A percentile compares a stretch with the other conserved stretches of the same genome.
These are phyloP conservation scores for Caprella mutica DNA, from an alignment of 2,888 invertebrate species.

Conservation along the genomic window DNA sequence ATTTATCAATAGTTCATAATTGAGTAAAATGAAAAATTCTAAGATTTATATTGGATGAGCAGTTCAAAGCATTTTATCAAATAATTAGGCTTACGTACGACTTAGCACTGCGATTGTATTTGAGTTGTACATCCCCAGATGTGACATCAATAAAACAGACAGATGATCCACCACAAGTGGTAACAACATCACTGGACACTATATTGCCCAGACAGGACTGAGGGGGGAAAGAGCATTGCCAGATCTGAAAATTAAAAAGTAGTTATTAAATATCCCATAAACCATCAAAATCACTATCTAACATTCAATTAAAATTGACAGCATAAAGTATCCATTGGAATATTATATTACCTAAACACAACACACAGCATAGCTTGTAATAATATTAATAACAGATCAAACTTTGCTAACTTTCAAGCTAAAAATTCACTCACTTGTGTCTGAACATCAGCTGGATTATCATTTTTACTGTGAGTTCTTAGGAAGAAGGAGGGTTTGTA, in stretches of 20 bases:
- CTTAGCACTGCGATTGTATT: conserved; percentile 39
- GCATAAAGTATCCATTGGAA: too few species aligned
- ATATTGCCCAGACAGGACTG: conserved; percentile 35
- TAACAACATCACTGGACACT: conserved; percentile 40
- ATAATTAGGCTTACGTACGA: conserved; percentile 17
- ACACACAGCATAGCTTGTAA: too few species aligned
- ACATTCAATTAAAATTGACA: too few species aligned
- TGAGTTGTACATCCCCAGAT: conserved; percentile 41
- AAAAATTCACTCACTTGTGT: conserved; percentile 43
- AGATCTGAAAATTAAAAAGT: conserved; percentile 38
- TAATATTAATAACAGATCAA: too few species aligned
- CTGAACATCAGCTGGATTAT: conserved; percentile 42
- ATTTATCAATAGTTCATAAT: too few species aligned
- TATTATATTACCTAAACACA: too few species aligned
- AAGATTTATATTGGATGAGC: too few species aligned
- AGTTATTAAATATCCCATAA: neutral
- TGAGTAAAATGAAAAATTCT: too few species aligned
- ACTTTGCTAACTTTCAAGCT: too few species aligned
- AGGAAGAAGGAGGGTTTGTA: conserved; percentile 38
- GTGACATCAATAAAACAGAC: conserved; percentile 44
- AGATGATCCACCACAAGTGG: conserved; percentile 46
- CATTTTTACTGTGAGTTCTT: conserved; percentile 43
- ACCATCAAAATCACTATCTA: neutral
- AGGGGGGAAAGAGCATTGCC: conserved; percentile 45
- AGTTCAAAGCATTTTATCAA: too few species aligned